These are phyloP conservation scores for Pristiophorus japonicus DNA, from an alignment of 2,113 vertebrate species.

Conservation along the genomic window DNA sequence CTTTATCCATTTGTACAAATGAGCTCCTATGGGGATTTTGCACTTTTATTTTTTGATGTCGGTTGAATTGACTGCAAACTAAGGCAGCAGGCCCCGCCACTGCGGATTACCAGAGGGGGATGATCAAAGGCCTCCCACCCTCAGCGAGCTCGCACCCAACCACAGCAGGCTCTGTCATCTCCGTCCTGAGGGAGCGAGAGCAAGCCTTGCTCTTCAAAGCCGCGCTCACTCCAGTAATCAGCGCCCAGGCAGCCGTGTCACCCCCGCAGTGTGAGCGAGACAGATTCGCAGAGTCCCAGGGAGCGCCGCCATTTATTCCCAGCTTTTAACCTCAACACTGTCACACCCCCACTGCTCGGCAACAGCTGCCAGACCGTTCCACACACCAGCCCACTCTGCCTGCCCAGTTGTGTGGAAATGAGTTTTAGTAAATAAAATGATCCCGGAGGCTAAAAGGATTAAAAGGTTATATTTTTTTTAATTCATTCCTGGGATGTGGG, in stretches of 20 bases:
- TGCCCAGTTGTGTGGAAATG: neutral
- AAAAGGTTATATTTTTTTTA: no score
- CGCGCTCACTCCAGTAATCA: neutral
- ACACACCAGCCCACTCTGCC: neutral
- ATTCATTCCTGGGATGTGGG: no score
- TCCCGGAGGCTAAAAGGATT: neutral
- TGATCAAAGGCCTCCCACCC: neutral
- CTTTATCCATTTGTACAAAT: conserved; percentile 3
- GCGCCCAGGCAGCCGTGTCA: neutral
- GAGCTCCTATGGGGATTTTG: neutral
- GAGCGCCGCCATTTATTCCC: neutral
- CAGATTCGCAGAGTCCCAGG: neutral
- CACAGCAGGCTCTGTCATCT: neutral
- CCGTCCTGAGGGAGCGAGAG: neutral
- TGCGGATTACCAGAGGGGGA: neutral
- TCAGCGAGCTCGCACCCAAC: neutral
- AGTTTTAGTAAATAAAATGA: neutral
- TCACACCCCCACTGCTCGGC: neutral
- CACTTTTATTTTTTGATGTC: neutral
- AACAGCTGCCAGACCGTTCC: neutral
- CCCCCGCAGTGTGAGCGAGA: neutral
- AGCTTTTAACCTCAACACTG: neutral
- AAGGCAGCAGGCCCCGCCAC: neutral
- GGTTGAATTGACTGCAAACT: neutral
- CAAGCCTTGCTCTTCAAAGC: neutral